phyloP scores from a whole-genome alignment of 2,797 vertebrate species.

The Okamejei kenojei region DNA sequence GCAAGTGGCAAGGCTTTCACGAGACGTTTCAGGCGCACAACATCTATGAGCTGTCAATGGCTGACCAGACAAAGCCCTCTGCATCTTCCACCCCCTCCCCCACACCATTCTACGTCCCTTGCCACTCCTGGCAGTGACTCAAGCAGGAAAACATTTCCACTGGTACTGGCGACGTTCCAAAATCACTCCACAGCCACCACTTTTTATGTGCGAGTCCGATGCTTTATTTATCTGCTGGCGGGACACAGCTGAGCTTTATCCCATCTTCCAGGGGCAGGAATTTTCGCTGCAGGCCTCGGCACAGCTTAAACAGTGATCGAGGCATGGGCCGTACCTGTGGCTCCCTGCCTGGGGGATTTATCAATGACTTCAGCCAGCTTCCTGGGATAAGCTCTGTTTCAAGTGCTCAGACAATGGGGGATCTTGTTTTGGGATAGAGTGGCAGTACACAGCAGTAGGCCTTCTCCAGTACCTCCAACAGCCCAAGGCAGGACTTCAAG shows the following conservation, averaged over 20 bases:
- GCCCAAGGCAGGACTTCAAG: background rate
- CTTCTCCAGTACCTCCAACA: background rate
- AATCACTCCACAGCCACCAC: background rate
- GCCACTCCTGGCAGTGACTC: background rate
- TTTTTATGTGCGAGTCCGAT: background rate
- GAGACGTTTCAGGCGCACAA: background rate
- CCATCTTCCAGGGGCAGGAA: background rate
- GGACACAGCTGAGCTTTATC: constrained; percentile 2
- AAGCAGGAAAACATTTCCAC: constrained; percentile 3
- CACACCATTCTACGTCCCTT: background rate
- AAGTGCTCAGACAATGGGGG: background rate
- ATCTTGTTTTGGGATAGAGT: background rate
- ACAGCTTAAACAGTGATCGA: background rate
- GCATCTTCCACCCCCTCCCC: background rate
- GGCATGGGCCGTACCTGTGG: background rate
- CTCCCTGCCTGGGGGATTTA: background rate
- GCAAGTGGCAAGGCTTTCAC: background rate
- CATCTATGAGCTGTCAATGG: constrained; percentile 3
- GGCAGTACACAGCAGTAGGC: background rate
- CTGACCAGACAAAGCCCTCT: constrained; percentile 30
- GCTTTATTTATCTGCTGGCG: background rate
- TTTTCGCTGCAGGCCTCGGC: background rate
- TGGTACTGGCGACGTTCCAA: background rate
- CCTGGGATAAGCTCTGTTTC: background rate
- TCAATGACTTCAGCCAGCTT: background rate